Conservation (phyloP, 2,113 vertebrate genomes). For the Elephas maximus region DNA sequence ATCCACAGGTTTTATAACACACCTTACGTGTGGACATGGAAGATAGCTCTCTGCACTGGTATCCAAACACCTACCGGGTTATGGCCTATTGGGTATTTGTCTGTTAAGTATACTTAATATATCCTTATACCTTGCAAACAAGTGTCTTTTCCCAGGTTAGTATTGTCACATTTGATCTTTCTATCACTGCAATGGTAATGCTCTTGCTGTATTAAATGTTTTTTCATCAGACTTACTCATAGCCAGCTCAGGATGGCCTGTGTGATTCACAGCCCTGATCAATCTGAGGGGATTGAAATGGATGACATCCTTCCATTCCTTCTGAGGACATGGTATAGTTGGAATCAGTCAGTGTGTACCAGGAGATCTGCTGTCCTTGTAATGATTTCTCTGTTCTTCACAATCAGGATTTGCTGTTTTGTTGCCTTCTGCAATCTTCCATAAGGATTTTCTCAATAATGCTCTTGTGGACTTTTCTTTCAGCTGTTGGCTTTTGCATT, state of each 20-base stretch:
- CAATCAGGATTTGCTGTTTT: not conserved
- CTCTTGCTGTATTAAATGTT: not conserved
- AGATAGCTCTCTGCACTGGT: not conserved
- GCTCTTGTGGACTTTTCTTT: not conserved
- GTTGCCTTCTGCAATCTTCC: not conserved
- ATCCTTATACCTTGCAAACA: not conserved
- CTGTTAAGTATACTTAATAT: not conserved
- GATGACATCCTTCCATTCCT: not conserved
- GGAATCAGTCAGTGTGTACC: not conserved
- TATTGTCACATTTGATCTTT: constrained; percentile 3
- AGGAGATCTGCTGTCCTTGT: not conserved
- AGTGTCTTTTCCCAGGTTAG: not conserved
- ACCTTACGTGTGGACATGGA: not conserved
- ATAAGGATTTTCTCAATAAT: not conserved
- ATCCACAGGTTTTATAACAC: not conserved
- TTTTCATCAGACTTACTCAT: not conserved
- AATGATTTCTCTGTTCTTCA: not conserved
- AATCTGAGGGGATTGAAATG: not conserved
- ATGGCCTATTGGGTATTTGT: not conserved
- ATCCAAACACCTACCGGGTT: not conserved
- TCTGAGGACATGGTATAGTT: not conserved
- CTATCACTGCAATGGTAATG: not conserved
- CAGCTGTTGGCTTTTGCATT: not conserved
- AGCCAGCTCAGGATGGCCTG: not conserved
- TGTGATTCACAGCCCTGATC: not conserved